Conservation (phyloP, 2,888 invertebrate genomes). For the Hyppa rectilinea region DNA sequence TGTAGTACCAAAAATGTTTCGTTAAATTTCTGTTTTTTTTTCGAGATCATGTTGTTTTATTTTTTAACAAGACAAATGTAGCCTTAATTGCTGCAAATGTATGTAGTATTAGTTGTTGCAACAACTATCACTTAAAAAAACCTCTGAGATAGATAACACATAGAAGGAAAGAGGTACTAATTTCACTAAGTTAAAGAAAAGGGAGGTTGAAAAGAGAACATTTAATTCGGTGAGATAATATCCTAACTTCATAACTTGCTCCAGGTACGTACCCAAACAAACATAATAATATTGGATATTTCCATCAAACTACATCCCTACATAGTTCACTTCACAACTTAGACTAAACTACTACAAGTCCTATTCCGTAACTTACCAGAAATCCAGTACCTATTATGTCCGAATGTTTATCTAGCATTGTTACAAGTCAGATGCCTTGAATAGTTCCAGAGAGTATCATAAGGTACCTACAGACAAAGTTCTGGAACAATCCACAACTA, state of each 20-base stretch:
- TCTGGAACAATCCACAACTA: conserved; percentile 73
- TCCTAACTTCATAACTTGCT: neutral
- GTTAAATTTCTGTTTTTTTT: neutral
- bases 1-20: neutral
- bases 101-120: no score
- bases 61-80: neutral
- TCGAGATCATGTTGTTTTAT: neutral
- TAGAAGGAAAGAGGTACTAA: neutral
- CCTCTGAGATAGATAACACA: neutral
- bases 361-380: conserved; percentile 14
- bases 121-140: neutral
- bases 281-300: conserved; percentile 8
- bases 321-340: conserved; percentile 2
- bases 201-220: neutral
- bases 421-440: conserved; percentile 65
- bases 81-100: neutral
- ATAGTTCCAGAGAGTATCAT: conserved; percentile 62
- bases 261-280: neutral
- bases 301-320: conserved; percentile 7
- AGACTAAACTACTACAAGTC: conserved; percentile 21
- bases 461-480: conserved; percentile 64
- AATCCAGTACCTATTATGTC: conserved; percentile 32
- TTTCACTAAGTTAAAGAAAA: neutral
- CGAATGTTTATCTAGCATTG: conserved; percentile 52
- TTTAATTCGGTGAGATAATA: neutral